Conservation (phyloP, 1,140 invertebrate genomes). For the Callitettix versicolor region DNA sequence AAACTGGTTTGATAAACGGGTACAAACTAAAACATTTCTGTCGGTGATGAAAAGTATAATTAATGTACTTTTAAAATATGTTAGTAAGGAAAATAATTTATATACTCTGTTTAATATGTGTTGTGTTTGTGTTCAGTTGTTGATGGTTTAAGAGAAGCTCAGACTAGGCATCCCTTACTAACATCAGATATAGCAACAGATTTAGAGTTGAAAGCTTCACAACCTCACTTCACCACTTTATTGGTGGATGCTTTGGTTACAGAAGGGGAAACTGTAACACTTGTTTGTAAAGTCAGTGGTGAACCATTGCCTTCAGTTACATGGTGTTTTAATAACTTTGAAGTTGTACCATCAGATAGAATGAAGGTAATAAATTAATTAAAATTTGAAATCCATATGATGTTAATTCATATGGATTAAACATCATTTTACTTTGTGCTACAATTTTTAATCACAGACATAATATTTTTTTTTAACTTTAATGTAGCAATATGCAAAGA, state of each 20-base stretch:
- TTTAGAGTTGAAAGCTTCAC: background rate
- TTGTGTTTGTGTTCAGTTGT: background rate
- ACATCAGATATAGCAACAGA: background rate
- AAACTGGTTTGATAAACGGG: too few species aligned
- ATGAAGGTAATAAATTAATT: slow-evolving; percentile 36
- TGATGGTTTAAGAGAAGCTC: too few species aligned
- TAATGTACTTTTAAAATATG: too few species aligned
- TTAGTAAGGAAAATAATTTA: too few species aligned
- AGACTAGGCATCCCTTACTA: background rate
- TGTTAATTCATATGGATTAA: slow-evolving; percentile 9
- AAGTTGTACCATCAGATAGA: slow-evolving; percentile 41
- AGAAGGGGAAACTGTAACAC: slow-evolving; percentile 55
- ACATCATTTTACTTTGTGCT: too few species aligned
- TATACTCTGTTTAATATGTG: too few species aligned
- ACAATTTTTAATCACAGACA: too few species aligned
- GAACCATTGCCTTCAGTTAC: slow-evolving; percentile 55
- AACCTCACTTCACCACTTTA: slow-evolving; percentile 58
- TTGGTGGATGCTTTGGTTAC: slow-evolving; percentile 53
- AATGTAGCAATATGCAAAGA: too few species aligned
- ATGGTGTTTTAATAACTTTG: slow-evolving; percentile 63
- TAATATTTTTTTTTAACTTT: too few species aligned
- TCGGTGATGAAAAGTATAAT: too few species aligned
- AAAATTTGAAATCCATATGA: background rate
- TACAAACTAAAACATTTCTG: too few species aligned
- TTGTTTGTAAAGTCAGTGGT: slow-evolving; percentile 60